These are phyloP conservation scores for Porphyrio hochstetteri DNA, from an alignment of 2,113 vertebrate species.

Conservation along the genomic window DNA sequence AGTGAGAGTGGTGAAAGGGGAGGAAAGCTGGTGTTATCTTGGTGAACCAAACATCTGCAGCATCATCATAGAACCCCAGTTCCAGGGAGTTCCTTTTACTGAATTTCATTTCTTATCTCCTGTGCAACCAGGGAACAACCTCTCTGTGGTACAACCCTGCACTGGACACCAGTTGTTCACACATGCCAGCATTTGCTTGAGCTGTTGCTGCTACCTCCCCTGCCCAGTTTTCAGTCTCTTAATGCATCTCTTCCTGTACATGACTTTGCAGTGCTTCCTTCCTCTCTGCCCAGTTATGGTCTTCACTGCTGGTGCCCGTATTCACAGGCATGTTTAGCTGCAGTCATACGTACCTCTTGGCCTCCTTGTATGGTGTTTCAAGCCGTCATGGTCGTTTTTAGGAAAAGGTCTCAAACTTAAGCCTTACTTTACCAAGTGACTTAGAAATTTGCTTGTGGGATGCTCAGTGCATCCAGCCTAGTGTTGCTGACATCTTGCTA, in stretches of 20 bases:
- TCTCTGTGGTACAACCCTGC: background rate
- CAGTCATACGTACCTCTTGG: background rate
- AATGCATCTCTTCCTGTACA: accelerated
- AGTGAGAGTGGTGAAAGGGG: accelerated
- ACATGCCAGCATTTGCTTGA: background rate
- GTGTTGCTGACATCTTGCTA: background rate
- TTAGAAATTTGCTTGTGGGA: background rate
- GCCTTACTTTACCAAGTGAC: background rate
- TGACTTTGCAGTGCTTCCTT: background rate
- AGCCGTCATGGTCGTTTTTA: background rate
- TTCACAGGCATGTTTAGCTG: background rate
- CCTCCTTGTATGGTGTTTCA: accelerated
- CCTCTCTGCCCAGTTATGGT: background rate
- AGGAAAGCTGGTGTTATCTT: background rate
- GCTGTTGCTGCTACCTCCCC: background rate
- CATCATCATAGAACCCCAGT: background rate
- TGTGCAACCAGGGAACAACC: background rate
- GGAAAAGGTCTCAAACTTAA: background rate
- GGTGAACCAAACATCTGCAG: background rate
- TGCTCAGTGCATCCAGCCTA: background rate
- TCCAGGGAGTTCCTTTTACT: background rate
- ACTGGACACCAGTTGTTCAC: background rate
- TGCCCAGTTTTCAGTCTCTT: background rate
- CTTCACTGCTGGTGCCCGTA: background rate
- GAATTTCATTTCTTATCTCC: background rate